A percentile compares a stretch with the other conserved stretches of the same genome.
These are phyloP conservation scores for Melanocharis versteri DNA, from an alignment of 2,113 vertebrate genomes.

Conservation along the genomic window DNA sequence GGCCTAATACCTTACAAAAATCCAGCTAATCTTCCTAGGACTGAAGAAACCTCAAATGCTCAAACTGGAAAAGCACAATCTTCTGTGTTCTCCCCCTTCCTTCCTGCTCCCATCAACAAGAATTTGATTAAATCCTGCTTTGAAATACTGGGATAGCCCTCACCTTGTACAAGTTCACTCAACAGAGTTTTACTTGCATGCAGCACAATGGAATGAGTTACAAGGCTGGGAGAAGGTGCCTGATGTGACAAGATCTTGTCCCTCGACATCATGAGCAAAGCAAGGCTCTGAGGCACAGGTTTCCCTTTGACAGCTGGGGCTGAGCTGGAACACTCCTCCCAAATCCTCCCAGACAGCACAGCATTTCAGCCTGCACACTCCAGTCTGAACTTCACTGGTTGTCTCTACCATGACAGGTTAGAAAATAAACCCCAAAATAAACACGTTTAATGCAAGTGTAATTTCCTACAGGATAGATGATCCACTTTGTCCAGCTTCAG, in stretches of 20 bases:
- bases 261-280: fast-evolving
- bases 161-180: not conserved
- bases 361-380: not conserved
- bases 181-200: fast-evolving
- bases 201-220: not conserved
- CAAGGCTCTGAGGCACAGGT: not conserved
- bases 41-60: not conserved
- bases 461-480: not conserved
- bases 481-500: not conserved
- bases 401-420: not conserved
- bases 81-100: not conserved
- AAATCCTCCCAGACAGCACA: not conserved
- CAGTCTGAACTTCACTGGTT: not conserved
- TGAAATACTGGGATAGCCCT: not conserved
- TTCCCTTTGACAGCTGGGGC: not conserved
- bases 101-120: not conserved
- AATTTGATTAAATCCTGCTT: not conserved
- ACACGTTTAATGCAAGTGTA: not conserved
- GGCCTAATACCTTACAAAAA: not conserved
- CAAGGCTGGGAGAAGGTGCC: not conserved
- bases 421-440: not conserved
- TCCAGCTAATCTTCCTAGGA: not conserved
- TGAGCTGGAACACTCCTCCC: not conserved
- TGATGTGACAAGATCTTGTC: not conserved
- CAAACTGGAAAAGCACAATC: not conserved